Evolutionary conservation across 2,797 vertebrate species (phyloP).

Genomic region (Chaunax sp.): DNA sequence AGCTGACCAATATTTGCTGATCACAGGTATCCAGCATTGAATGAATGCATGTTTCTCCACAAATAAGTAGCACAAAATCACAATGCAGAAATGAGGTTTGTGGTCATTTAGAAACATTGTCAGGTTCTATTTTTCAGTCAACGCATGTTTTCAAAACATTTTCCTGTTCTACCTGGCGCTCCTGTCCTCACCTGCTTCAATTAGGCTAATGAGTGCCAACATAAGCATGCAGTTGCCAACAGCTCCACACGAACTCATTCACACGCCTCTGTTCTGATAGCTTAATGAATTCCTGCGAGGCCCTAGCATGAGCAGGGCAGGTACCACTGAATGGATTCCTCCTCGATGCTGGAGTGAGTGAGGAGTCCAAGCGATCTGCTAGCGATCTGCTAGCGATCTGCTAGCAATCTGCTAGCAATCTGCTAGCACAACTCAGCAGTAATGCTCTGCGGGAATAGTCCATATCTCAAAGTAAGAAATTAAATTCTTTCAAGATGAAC

Average conservation of each 20-base stretch:
- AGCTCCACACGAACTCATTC: constrained; percentile 27
- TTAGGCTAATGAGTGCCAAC: constrained; percentile 36
- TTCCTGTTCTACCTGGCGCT: constrained; percentile 5
- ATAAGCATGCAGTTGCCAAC: constrained; percentile 19
- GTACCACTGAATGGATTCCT: constrained; percentile 10
- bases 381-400: constrained; percentile 8
- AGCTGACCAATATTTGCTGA: too few species aligned
- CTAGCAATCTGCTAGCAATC: background rate
- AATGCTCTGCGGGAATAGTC: too few species aligned
- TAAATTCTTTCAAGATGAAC: too few species aligned
- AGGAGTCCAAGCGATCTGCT: background rate
- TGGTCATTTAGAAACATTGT: too few species aligned
- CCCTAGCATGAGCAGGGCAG: constrained; percentile 26
- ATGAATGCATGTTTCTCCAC: too few species aligned
- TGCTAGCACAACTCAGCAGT: too few species aligned
- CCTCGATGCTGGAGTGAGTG: background rate
- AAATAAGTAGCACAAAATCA: too few species aligned
- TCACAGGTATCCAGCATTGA: too few species aligned
- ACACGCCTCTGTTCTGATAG: constrained; percentile 29
- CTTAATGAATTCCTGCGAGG: constrained; percentile 33
- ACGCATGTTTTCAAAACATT: too few species aligned
- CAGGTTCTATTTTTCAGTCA: too few species aligned
- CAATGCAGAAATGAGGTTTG: too few species aligned
- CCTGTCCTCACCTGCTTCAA: constrained; percentile 13
- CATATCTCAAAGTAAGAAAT: too few species aligned